Conservation (phyloP, 2,797 vertebrate genomes). For the Choloepus didactylus region DNA sequence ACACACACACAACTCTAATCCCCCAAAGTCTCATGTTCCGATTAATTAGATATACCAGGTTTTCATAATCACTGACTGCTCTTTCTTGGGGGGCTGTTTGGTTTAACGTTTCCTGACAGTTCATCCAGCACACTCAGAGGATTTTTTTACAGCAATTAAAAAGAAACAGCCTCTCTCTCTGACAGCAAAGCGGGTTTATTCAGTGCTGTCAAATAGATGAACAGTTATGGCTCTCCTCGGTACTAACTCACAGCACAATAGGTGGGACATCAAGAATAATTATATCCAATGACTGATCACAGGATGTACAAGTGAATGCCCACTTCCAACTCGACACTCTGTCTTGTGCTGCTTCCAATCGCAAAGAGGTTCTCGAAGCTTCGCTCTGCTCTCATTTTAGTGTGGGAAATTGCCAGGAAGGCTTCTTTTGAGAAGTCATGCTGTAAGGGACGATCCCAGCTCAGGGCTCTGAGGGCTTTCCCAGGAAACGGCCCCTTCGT, state of each 20-base stretch:
- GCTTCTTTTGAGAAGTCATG: neutral
- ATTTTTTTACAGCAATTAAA: conserved; percentile 78
- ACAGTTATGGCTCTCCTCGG: neutral
- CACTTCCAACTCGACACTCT: neutral
- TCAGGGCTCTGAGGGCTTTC: neutral
- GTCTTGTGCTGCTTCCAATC: neutral
- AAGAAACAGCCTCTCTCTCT: conserved; percentile 62
- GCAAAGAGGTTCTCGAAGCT: neutral
- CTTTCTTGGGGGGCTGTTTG: conserved; percentile 60
- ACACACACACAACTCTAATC: neutral
- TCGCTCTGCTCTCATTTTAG: neutral
- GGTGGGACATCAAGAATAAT: conserved; percentile 53
- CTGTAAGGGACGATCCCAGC: neutral
- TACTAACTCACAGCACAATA: conserved; percentile 16
- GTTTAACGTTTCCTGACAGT: conserved; percentile 83
- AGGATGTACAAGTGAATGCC: neutral
- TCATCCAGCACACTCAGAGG: conserved; percentile 64
- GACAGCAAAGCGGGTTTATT: conserved; percentile 64
- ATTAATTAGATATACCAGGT: conserved; percentile 78
- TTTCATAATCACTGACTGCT: conserved; percentile 30
- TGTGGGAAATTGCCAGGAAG: neutral
- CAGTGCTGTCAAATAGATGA: conserved; percentile 46
- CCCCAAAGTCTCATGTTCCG: conserved; percentile 48
- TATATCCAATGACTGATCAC: neutral
- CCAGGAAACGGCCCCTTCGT: neutral